A percentile compares a stretch with the other conserved stretches of the same genome.
These are phyloP conservation scores for Tiliacea citrago DNA, from an alignment of 2,888 invertebrate genomes.

Conservation along the genomic window DNA sequence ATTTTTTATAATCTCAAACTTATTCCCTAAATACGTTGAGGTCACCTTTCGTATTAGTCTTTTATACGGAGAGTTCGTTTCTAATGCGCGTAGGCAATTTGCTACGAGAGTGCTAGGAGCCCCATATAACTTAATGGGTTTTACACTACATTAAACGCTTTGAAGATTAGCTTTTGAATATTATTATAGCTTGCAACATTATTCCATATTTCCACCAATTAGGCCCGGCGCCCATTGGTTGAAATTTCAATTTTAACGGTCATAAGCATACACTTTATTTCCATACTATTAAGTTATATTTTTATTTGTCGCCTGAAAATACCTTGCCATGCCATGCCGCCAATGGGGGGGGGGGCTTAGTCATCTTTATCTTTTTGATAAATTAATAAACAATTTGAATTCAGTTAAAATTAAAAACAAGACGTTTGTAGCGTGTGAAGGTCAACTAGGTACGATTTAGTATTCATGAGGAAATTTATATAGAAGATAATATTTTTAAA, in stretches of 20 bases:
- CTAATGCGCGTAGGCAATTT: constrained; percentile 32
- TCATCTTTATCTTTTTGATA: neutral
- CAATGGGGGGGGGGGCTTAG: too few relatives aligned
- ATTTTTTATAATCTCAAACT: neutral
- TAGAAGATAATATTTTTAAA: too few relatives aligned
- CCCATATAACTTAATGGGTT: neutral
- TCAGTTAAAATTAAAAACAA: neutral
- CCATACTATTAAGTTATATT: too few relatives aligned
- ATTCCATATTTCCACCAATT: too few relatives aligned
- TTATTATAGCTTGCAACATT: too few relatives aligned
- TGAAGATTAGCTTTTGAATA: too few relatives aligned
- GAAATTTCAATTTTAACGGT: too few relatives aligned
- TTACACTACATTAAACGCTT: neutral
- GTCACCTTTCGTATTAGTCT: too few relatives aligned
- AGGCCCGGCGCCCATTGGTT: too few relatives aligned
- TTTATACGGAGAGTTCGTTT: neutral
- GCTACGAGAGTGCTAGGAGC: constrained; percentile 47
- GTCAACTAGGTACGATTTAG: constrained; percentile 1
- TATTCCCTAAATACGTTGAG: neutral
- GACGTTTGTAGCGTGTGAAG: constrained; percentile 1
- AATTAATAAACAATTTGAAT: neutral
- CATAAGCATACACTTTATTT: too few relatives aligned
- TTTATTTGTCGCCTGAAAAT: too few relatives aligned
- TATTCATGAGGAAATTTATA: constrained; percentile 5
- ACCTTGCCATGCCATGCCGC: too few relatives aligned